Evolutionary conservation across 2,888 invertebrate genomes (phyloP).

Genomic region (Synergus laeviventris): DNA sequence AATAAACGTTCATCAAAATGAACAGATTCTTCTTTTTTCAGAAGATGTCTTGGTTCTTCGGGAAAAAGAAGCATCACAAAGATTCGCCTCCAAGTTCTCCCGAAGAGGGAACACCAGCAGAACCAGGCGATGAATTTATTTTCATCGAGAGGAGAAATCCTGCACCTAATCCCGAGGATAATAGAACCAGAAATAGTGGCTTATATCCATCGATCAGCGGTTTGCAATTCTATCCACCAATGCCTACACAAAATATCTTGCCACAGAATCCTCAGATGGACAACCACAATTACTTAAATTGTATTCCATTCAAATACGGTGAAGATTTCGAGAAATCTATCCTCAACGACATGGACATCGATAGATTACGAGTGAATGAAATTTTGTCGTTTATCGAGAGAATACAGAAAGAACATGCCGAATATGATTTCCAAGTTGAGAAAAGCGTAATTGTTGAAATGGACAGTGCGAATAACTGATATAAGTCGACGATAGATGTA

Average conservation of each 20-base stretch:
- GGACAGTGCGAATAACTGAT: slow-evolving; percentile 55
- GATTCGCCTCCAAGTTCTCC: slow-evolving; percentile 67
- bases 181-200: slow-evolving; percentile 45
- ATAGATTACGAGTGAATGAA: slow-evolving; percentile 76
- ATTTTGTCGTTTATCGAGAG: slow-evolving; percentile 78
- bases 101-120: slow-evolving; percentile 53
- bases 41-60: slow-evolving; percentile 74
- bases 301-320: slow-evolving; percentile 79
- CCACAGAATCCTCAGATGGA: slow-evolving; percentile 56
- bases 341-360: slow-evolving; percentile 77
- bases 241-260: slow-evolving; percentile 42
- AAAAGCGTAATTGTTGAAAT: slow-evolving; percentile 79
- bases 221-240: slow-evolving; percentile 53
- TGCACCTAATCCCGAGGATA: slow-evolving; percentile 34
- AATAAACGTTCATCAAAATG: background rate
- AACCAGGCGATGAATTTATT: slow-evolving; percentile 63
- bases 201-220: slow-evolving; percentile 65
- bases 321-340: slow-evolving; percentile 76
- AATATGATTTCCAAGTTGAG: slow-evolving; percentile 79
- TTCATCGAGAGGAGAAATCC: slow-evolving; percentile 61
- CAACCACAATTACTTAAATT: slow-evolving; percentile 75
- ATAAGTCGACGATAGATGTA: background rate
- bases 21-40: slow-evolving; percentile 42
- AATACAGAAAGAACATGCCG: slow-evolving; percentile 75
- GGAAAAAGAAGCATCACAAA: slow-evolving; percentile 69